Evolutionary conservation across 92 coral and sea anemone species (phyloP), one percentile per base, ranked within the genome.

Genomic region (Umimayanthus chanpuru): DNA sequence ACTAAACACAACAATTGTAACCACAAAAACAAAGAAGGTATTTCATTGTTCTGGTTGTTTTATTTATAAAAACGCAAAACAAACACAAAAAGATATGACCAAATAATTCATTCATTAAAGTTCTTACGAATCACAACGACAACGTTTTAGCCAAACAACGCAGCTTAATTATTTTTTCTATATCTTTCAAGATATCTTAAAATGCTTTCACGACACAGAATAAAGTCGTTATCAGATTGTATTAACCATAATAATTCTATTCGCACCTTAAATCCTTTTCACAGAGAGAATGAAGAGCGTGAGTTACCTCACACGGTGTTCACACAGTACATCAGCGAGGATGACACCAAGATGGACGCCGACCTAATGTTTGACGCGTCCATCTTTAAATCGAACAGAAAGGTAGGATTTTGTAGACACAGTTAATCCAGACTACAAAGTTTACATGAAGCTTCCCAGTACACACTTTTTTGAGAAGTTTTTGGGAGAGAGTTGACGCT

Each of bases 351-450:
- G 39, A 88, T 95, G 90, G 96, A 96, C 47, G 95, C 90, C 21
- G 98, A 93, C 16, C 95, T 96, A 38, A 95, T 94, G 75, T 96
- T 96, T 87, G 98, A 96, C 36, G 95, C 96, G 21, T 96, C 98
- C 25, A 93, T 93, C 88, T 96, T 93, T 84, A 96, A 96, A 87
- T 97, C 98, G 0, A 96, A 96, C 86, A 89, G 98, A 73, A 96
- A 92, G 95, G 98, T 96, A 86, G 47, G 68, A 40, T 1, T 15
- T 26, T 43, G 4, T 58, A 29, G 6, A 12, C 28, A 38, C 11
- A 43, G 3, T 43, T 28, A 61, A 6, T 14, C 25, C 15, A n/a
- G 36, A 4, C 11, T 36, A 1, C 21, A 11, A 73, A 29, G 40
- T 8, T 32, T 67, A 12, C 26, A 3, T 23, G 6, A 21, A 66